phyloP scores from a whole-genome alignment of 2,888 invertebrate genomes.

The Allolobophora icterica region DNA sequence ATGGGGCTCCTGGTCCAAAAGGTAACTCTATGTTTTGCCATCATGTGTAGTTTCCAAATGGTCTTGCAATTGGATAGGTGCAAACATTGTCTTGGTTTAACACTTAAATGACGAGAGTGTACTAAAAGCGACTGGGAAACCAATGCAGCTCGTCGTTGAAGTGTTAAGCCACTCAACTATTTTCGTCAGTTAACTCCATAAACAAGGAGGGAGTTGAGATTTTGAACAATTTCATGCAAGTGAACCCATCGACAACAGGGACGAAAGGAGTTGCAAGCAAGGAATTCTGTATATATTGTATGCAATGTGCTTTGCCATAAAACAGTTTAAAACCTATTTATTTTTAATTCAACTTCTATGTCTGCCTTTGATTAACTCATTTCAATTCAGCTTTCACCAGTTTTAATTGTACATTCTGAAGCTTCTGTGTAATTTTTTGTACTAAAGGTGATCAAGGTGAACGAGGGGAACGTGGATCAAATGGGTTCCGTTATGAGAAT shows the following conservation, averaged over 20 bases:
- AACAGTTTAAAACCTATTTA: background rate
- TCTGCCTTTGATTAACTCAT: background rate
- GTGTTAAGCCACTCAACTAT: no score
- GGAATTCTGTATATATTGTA: background rate
- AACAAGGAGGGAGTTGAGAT: background rate
- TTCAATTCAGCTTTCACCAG: background rate
- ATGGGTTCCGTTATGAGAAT: constrained; percentile 28
- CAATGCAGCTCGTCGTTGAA: no score
- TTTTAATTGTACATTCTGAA: background rate
- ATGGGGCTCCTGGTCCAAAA: constrained; percentile 32
- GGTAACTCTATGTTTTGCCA: constrained; percentile 26
- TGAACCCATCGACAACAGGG: background rate
- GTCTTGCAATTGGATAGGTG: background rate
- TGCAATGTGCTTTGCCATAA: background rate
- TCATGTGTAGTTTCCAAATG: background rate
- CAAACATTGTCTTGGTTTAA: background rate
- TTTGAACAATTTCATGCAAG: background rate
- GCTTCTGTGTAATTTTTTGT: background rate
- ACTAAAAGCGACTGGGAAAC: no score
- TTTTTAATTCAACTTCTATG: no score
- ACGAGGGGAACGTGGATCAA: constrained; percentile 12
- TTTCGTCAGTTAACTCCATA: background rate
- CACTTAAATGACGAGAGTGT: no score
- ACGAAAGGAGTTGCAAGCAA: background rate
- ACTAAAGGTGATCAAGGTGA: constrained; percentile 17